phyloP scores from a whole-genome alignment of 30 jellyfish, hydroid and myxozoan genomes.

The Catostylus mosaicus region DNA sequence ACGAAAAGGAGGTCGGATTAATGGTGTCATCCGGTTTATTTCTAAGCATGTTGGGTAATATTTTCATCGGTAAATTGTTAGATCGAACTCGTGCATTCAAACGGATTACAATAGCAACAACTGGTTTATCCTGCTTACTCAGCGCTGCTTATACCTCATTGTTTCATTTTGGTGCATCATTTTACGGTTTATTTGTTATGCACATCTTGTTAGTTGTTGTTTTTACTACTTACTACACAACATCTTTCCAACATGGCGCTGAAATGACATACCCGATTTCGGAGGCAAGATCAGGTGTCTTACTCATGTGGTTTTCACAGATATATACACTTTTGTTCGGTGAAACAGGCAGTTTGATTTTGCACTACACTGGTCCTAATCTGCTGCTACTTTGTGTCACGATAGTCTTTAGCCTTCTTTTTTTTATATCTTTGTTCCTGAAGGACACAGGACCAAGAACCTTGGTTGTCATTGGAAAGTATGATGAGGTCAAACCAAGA shows the following conservation, averaged over 20 bases:
- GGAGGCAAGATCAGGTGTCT: not conserved
- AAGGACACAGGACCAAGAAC: slow-evolving; percentile 12
- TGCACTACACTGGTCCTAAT: not conserved
- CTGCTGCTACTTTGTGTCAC: not conserved
- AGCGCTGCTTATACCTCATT: too few species aligned
- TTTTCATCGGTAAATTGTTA: too few species aligned
- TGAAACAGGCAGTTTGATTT: not conserved
- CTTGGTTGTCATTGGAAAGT: too few species aligned
- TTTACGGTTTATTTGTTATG: not conserved
- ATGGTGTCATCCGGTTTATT: too few species aligned
- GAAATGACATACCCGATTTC: slow-evolving; percentile 14
- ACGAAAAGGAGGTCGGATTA: too few species aligned
- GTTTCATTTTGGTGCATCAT: not conserved
- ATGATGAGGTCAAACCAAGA: too few species aligned
- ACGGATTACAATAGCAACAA: too few species aligned
- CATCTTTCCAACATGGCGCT: not conserved
- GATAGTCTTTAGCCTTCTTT: too few species aligned
- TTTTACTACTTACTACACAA: slow-evolving; percentile 8
- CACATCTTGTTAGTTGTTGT: not conserved
- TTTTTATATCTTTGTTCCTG: not conserved
- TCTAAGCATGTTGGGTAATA: too few species aligned
- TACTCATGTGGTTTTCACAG: not conserved
- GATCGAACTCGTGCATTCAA: too few species aligned
- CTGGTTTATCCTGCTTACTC: too few species aligned
- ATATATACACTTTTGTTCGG: not conserved